Evolutionary conservation across 1,140 invertebrate genomes (phyloP).

Genomic region (Cyclina sinensis): DNA sequence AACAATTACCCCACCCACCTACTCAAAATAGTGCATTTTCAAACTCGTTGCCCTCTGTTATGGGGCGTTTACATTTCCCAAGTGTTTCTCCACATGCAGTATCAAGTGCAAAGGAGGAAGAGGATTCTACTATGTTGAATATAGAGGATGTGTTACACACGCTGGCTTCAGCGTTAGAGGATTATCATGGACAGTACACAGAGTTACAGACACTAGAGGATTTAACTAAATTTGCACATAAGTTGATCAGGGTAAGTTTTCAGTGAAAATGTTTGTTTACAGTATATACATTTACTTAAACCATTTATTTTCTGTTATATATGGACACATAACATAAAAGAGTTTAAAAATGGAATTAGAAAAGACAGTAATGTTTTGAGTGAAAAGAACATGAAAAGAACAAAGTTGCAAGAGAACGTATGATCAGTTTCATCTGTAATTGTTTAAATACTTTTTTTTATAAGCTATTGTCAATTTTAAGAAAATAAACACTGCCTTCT

Average conservation of each 20-base stretch:
- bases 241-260: conserved; percentile 84
- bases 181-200: conserved; percentile 87
- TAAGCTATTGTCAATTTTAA: too few relatives aligned
- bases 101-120: conserved; percentile 8
- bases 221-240: conserved; percentile 83
- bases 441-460: too few relatives aligned
- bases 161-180: conserved; percentile 85
- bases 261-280: not conserved
- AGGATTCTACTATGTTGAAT: conserved; percentile 51
- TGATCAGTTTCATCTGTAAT: too few relatives aligned
- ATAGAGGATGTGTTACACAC: conserved; percentile 83
- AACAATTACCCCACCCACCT: conserved; percentile 32
- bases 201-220: conserved; percentile 87
- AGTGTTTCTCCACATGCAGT: conserved; percentile 25
- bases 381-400: too few relatives aligned
- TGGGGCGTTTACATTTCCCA: conserved; percentile 54
- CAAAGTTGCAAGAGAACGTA: too few relatives aligned
- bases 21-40: conserved; percentile 56
- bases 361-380: too few relatives aligned
- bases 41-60: conserved; percentile 44
- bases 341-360: too few relatives aligned
- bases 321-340: too few relatives aligned
- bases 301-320: too few relatives aligned
- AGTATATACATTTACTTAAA: too few relatives aligned
- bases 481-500: too few relatives aligned